Conservation (phyloP, 2,113 vertebrate species). For the Sterrhoptilus dennistouni region DNA sequence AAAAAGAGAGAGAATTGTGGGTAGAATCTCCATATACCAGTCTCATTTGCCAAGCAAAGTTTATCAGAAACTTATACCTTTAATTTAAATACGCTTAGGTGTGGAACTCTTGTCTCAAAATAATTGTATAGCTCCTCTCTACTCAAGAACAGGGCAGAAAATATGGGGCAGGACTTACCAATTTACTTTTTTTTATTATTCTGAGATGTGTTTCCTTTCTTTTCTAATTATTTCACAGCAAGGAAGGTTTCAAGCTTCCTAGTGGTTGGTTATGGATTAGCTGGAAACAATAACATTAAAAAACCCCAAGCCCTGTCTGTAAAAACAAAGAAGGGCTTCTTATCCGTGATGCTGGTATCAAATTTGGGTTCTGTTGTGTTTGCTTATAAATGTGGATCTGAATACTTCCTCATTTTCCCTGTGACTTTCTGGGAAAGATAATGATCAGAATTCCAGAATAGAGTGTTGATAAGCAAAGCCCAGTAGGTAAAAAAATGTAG, state of each 20-base stretch:
- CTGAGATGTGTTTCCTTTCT: not conserved
- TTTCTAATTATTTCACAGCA: not conserved
- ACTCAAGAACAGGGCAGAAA: not conserved
- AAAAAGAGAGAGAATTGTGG: not conserved
- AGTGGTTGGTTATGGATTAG: not conserved
- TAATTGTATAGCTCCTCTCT: not conserved
- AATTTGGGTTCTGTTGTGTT: not conserved
- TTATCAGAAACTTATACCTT: not conserved
- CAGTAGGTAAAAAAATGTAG: not conserved
- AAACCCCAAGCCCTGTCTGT: not conserved
- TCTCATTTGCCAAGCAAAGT: not conserved
- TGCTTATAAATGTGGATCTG: not conserved
- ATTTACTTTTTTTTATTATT: not conserved
- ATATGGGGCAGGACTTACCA: not conserved
- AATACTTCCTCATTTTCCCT: not conserved
- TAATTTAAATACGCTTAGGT: not conserved
- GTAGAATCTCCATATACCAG: not conserved
- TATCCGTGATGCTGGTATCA: not conserved
- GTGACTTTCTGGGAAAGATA: not conserved
- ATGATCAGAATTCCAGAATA: not conserved
- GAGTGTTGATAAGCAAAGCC: not conserved
- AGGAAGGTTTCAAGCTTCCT: not conserved
- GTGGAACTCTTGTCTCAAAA: not conserved
- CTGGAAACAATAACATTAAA: not conserved
- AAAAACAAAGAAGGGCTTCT: not conserved